Evolutionary conservation across 2,113 vertebrate genomes (phyloP).

Genomic region (Dromas ardeola): DNA sequence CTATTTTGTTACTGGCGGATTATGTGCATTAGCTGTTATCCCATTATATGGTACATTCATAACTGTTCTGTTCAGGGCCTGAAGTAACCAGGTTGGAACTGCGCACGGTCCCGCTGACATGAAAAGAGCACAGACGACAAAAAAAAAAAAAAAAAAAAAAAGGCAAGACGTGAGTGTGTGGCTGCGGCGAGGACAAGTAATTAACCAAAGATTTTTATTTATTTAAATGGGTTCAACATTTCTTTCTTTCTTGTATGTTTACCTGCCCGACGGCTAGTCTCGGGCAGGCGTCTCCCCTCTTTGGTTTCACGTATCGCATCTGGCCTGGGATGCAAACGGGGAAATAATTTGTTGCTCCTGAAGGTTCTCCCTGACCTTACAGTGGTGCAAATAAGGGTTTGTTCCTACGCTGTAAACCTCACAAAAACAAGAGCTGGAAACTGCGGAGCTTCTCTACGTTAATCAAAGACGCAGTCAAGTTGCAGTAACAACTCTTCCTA

Average conservation of each 20-base stretch:
- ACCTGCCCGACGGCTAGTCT: background rate
- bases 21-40: constrained; percentile 78
- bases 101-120: background rate
- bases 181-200: background rate
- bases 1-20: constrained; percentile 71
- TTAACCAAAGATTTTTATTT: background rate
- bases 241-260: background rate
- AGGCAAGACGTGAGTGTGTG: background rate
- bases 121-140: background rate
- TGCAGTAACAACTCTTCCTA: background rate
- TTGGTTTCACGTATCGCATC: background rate
- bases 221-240: background rate
- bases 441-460: rapidly evolving
- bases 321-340: background rate
- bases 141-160: background rate
- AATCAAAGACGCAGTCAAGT: background rate
- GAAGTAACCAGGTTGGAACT: constrained; percentile 3
- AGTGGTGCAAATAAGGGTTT: background rate
- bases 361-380: background rate
- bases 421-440: background rate
- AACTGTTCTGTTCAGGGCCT: constrained; percentile 69
- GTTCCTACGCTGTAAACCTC: rapidly evolving
- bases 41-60: constrained; percentile 75
- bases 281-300: background rate
- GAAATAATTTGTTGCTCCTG: background rate